A percentile compares a stretch with the other conserved stretches of the same genome.
Conservation (phyloP, 2,113 vertebrate genomes). For the Corvus hawaiiensis region DNA sequence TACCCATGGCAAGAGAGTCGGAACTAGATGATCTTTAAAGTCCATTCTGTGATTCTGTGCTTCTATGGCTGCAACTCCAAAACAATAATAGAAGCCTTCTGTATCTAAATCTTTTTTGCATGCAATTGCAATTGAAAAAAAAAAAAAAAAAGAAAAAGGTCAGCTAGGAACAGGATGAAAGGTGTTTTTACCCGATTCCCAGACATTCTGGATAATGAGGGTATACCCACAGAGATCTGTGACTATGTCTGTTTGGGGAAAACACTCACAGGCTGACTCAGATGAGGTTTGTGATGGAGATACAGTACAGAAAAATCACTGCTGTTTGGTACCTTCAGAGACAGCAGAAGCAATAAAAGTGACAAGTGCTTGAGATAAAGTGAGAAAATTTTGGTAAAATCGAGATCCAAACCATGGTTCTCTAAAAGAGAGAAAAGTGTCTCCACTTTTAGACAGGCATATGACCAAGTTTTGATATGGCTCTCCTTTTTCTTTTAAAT, state of each 20-base stretch:
- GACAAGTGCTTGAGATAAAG: not conserved
- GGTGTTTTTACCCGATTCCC: not conserved
- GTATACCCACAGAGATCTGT: not conserved
- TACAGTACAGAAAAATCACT: not conserved
- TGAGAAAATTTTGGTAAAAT: not conserved
- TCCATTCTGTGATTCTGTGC: not conserved
- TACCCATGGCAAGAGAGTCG: not conserved
- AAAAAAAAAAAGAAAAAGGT: not conserved
- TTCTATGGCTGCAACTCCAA: not conserved
- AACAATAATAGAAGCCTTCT: not conserved
- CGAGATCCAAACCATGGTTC: not conserved
- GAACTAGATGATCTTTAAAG: not conserved
- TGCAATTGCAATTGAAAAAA: rapidly evolving
- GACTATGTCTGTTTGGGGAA: not conserved
- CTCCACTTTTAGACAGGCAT: not conserved
- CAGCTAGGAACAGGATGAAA: not conserved
- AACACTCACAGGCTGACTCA: rapidly evolving
- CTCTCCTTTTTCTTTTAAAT: not conserved
- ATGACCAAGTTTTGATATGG: not conserved
- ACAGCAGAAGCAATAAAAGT: not conserved
- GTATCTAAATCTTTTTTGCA: not conserved
- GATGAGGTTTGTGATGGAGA: not conserved
- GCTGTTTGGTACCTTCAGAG: not conserved
- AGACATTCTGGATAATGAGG: not conserved
- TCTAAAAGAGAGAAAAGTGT: not conserved